Evolutionary conservation across 1,140 invertebrate genomes (phyloP).

Genomic region (Cotesia typhae): DNA sequence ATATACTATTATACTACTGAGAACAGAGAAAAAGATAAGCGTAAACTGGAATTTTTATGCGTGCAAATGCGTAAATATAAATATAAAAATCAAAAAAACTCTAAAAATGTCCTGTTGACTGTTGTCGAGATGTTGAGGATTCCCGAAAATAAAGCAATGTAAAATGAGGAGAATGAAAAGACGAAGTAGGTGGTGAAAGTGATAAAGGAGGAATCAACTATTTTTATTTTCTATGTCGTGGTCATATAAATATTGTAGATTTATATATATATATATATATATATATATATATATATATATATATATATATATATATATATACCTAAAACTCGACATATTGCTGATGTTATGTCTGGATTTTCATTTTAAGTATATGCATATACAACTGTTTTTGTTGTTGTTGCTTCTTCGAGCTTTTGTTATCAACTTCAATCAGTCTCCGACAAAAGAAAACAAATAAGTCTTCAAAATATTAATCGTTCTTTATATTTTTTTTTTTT

Average conservation of each 20-base stretch:
- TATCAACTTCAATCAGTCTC: slow-evolving; percentile 15
- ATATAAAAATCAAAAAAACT: too few species aligned
- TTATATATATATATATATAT: slow-evolving; percentile 8
- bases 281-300: too few species aligned
- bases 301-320: too few species aligned
- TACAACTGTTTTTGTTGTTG: too few species aligned
- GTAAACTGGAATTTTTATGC: slow-evolving; percentile 17
- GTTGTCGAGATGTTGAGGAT: slow-evolving; percentile 39
- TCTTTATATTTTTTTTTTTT: neutral
- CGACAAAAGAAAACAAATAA: slow-evolving; percentile 3
- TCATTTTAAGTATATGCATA: too few species aligned
- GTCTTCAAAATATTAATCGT: neutral
- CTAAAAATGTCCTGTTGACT: slow-evolving; percentile 16
- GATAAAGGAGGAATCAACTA: slow-evolving; percentile 4
- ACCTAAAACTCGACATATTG: neutral
- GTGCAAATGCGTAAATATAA: slow-evolving; percentile 49
- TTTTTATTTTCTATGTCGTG: slow-evolving; percentile 25
- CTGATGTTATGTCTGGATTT: neutral
- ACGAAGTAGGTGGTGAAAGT: neutral
- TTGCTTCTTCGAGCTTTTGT: slow-evolving; percentile 4
- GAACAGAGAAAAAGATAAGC: too few species aligned
- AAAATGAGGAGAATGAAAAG: slow-evolving; percentile 38
- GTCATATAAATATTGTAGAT: slow-evolving; percentile 1
- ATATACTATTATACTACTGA: neutral
- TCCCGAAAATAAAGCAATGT: slow-evolving; percentile 39